phyloP scores from a whole-genome alignment of 2,888 invertebrate species.

The Oegoconia quadripuncta region DNA sequence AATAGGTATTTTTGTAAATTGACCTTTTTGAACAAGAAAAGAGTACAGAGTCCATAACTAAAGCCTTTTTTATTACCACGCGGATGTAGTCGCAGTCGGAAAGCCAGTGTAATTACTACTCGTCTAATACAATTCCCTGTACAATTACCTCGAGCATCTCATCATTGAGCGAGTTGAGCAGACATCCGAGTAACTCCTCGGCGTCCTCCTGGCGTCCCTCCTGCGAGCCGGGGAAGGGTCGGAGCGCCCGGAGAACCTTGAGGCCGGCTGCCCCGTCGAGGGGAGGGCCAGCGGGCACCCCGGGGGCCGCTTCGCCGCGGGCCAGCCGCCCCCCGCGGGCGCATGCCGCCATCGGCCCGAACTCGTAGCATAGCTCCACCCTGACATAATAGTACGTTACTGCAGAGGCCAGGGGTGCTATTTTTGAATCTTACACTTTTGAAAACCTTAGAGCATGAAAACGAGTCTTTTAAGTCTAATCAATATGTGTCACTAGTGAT shows the following conservation, averaged over 20 bases:
- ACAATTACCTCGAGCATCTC: slow-evolving; percentile 92
- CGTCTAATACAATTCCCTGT: neutral
- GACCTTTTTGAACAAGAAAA: too few species aligned
- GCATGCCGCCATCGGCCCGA: slow-evolving; percentile 79
- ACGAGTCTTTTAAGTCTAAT: too few species aligned
- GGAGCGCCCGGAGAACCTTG: slow-evolving; percentile 88
- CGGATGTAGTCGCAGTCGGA: too few species aligned
- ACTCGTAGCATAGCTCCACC: slow-evolving; percentile 89
- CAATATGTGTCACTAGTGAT: too few species aligned
- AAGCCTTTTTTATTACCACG: neutral
- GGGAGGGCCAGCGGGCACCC: slow-evolving; percentile 85
- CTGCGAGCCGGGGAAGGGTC: slow-evolving; percentile 81
- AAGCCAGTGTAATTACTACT: too few species aligned
- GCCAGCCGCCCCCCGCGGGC: slow-evolving; percentile 55
- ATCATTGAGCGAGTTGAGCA: slow-evolving; percentile 96
- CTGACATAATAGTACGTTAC: slow-evolving; percentile 53
- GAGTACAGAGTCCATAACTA: too few species aligned
- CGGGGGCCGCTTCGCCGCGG: slow-evolving; percentile 44
- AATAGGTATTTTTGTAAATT: too few species aligned
- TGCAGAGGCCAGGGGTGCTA: neutral
- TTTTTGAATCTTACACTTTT: too few species aligned
- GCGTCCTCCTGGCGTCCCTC: slow-evolving; percentile 98
- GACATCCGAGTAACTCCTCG: slow-evolving; percentile 96
- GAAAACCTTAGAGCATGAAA: too few species aligned
- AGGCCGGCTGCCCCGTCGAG: slow-evolving; percentile 95